Evolutionary conservation across 1,140 invertebrate species (phyloP).

Genomic region (Hycleus phaleratus): DNA sequence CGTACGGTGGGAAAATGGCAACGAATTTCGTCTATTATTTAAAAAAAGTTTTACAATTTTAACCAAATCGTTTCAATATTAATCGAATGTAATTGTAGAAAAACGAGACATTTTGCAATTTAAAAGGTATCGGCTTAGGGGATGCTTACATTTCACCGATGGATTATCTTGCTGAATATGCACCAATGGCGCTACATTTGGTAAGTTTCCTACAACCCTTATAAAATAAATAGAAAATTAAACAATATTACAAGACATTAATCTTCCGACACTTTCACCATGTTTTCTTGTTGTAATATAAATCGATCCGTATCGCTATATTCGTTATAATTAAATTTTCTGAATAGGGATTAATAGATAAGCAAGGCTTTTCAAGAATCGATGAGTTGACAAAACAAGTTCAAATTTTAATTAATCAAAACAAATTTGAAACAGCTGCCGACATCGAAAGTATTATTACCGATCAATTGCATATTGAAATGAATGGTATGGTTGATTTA

Average conservation of each 20-base stretch:
- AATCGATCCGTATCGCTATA: conserved; percentile 6
- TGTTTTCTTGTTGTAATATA: neutral
- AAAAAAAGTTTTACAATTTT: conserved; percentile 23
- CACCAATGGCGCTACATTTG: conserved; percentile 51
- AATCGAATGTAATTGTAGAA: neutral
- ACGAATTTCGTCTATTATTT: conserved; percentile 47
- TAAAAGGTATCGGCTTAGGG: conserved; percentile 62
- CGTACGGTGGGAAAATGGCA: conserved; percentile 63
- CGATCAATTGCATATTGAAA: conserved; percentile 37
- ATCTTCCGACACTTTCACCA: neutral
- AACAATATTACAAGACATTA: neutral
- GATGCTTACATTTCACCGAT: conserved; percentile 70
- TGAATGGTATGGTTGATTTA: conserved; percentile 47
- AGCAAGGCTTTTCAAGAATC: conserved; percentile 32
- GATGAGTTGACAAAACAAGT: conserved; percentile 29
- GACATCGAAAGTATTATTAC: conserved; percentile 45
- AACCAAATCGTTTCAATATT: neutral
- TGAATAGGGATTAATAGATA: conserved; percentile 42
- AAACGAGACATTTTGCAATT: conserved; percentile 38
- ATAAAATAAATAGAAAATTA: neutral
- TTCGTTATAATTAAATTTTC: conserved; percentile 15
- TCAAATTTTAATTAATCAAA: conserved; percentile 31
- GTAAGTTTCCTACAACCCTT: conserved; percentile 40
- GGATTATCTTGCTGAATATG: conserved; percentile 60
- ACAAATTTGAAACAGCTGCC: conserved; percentile 44